phyloP scores from a whole-genome alignment of 2,888 invertebrate species.

The Mythimna lalbum region DNA sequence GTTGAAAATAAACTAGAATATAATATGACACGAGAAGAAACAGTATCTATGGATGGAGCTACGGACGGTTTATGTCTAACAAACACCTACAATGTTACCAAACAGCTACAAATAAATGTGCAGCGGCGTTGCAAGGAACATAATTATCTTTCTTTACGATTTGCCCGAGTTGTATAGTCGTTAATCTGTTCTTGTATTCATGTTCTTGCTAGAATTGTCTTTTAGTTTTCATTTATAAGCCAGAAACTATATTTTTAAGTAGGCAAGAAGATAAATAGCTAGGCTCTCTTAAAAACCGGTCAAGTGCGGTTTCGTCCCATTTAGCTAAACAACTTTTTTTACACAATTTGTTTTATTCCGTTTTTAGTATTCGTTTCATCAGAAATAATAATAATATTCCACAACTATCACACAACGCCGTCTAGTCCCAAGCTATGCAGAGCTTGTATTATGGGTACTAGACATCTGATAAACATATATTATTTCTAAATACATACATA shows the following conservation, averaged over 20 bases:
- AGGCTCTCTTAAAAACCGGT: too few relatives aligned
- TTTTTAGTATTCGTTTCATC: too few relatives aligned
- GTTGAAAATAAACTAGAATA: conserved; percentile 63
- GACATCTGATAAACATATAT: too few relatives aligned
- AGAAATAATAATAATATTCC: too few relatives aligned
- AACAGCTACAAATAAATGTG: conserved; percentile 23
- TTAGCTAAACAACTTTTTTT: too few relatives aligned
- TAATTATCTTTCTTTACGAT: conserved; percentile 62
- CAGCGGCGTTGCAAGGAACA: conserved; percentile 38
- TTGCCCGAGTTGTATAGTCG: conserved; percentile 49
- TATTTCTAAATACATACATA: too few relatives aligned
- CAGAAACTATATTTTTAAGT: neutral
- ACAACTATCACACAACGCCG: too few relatives aligned
- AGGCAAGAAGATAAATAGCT: too few relatives aligned
- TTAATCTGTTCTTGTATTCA: conserved; percentile 47
- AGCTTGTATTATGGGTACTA: too few relatives aligned
- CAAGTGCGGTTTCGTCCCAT: too few relatives aligned
- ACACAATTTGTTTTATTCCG: too few relatives aligned
- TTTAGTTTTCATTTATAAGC: conserved; percentile 26
- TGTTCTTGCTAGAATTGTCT: conserved; percentile 31
- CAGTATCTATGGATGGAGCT: neutral
- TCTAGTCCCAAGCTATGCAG: too few relatives aligned
- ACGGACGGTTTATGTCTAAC: conserved; percentile 9
- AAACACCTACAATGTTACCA: conserved; percentile 22
- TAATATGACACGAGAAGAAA: conserved; percentile 38